phyloP scores from a whole-genome alignment of 2,888 invertebrate genomes.

The Machimus atricapillus region DNA sequence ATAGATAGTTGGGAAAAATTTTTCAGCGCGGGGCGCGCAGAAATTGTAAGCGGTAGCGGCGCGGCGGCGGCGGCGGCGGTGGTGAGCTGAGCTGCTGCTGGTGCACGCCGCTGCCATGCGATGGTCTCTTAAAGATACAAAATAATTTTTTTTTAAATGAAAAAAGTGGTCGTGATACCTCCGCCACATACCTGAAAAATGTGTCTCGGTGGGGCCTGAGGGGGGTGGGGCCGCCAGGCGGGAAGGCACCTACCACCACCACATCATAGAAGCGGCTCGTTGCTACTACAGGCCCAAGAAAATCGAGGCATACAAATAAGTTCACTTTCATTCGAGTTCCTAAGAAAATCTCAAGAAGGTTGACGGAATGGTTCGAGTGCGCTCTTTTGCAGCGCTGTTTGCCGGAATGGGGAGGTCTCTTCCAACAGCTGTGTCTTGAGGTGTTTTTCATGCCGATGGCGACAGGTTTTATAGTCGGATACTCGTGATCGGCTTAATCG shows the following conservation, averaged over 20 bases:
- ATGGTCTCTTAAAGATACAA: conserved; percentile 39
- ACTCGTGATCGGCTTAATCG: not conserved
- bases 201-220: not conserved
- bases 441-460: conserved; percentile 14
- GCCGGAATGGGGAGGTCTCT: conserved; percentile 26
- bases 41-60: conserved; percentile 26
- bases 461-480: conserved; percentile 12
- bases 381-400: not conserved
- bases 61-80: not conserved
- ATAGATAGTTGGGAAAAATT: conserved; percentile 4
- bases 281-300: not conserved
- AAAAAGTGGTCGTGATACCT: conserved; percentile 26
- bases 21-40: conserved; percentile 12
- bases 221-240: not conserved
- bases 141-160: conserved; percentile 9
- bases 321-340: conserved; percentile 47
- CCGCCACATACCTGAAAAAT: not conserved
- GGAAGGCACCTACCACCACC: not conserved
- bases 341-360: conserved; percentile 37
- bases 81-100: not conserved
- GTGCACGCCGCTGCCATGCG: not conserved
- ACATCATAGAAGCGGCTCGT: not conserved
- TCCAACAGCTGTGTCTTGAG: not conserved
- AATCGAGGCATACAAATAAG: conserved; percentile 43
- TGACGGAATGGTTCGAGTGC: conserved; percentile 24